Conservation (phyloP, 2,797 vertebrate genomes). For the Carduelis carduelis region DNA sequence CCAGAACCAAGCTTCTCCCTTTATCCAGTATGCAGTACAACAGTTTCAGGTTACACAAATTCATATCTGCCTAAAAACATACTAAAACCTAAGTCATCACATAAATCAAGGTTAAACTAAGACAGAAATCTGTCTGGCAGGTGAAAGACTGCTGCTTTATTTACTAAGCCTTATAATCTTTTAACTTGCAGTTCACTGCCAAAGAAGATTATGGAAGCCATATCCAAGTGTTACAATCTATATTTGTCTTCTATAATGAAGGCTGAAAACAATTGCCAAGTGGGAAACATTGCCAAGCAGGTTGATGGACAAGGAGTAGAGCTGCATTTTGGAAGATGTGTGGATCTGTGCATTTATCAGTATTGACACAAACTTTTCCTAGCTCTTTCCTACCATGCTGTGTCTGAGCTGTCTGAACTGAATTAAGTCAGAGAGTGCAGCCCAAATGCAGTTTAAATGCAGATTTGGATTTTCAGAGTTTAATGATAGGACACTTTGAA, state of each 20-base stretch:
- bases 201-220: constrained; percentile 54
- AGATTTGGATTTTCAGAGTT: neutral
- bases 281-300: neutral
- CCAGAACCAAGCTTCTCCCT: neutral
- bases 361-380: neutral
- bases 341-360: neutral
- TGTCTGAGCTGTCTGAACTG: neutral
- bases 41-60: neutral
- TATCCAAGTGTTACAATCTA: constrained; percentile 54
- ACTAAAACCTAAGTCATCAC: neutral
- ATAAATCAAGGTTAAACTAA: constrained; percentile 23
- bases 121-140: neutral
- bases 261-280: neutral
- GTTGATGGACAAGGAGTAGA: neutral
- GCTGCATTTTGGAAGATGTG: neutral
- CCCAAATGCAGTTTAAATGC: neutral
- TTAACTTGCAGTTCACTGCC: constrained; percentile 10
- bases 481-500: neutral
- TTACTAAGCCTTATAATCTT: constrained; percentile 60
- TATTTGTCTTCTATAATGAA: constrained; percentile 19
- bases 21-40: neutral
- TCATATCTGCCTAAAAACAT: neutral
- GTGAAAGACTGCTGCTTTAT: constrained; percentile 57
- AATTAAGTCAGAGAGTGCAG: neutral
- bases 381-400: neutral